Conservation (phyloP, 2,113 vertebrate species). For the Pholis gunnellus region DNA sequence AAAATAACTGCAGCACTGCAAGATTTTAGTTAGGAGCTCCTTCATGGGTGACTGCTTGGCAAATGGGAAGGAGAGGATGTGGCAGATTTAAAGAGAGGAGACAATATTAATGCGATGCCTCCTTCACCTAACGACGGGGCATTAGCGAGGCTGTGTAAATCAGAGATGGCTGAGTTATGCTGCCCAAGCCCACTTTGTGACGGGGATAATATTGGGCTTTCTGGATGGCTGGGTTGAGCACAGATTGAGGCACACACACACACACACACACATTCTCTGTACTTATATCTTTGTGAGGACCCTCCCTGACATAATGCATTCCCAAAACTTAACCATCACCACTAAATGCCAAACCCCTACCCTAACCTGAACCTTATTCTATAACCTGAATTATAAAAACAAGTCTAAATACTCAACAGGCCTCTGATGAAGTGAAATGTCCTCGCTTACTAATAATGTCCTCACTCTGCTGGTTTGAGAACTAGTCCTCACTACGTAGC, state of each 20-base stretch:
- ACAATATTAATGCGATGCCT: constrained; percentile 50
- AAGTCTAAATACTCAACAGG: background rate
- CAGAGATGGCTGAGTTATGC: constrained; percentile 47
- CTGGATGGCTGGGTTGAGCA: constrained; percentile 17
- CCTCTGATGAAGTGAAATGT: background rate
- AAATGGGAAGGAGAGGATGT: constrained; percentile 17
- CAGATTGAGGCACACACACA: background rate
- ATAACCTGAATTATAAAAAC: background rate
- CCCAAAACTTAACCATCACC: background rate
- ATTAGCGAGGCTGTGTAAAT: constrained; percentile 50
- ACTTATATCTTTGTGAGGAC: background rate
- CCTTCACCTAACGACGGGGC: constrained; percentile 37
- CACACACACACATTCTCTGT: background rate
- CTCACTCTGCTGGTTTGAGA: background rate
- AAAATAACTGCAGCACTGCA: background rate
- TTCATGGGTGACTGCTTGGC: constrained; percentile 54
- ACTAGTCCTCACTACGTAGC: background rate
- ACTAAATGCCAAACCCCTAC: background rate
- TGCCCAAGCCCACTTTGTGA: constrained; percentile 25
- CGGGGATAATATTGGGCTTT: constrained; percentile 45
- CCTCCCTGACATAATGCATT: too few relatives aligned
- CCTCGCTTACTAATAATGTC: too few relatives aligned
- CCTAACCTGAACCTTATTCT: background rate
- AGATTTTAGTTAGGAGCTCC: constrained; percentile 16
- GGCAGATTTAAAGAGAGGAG: constrained; percentile 59